Percentiles rank a stretch among this genome's conserved stretches.
These are phyloP conservation scores for Timandra comae DNA, from an alignment of 2,888 invertebrate species.

Conservation along the genomic window DNA sequence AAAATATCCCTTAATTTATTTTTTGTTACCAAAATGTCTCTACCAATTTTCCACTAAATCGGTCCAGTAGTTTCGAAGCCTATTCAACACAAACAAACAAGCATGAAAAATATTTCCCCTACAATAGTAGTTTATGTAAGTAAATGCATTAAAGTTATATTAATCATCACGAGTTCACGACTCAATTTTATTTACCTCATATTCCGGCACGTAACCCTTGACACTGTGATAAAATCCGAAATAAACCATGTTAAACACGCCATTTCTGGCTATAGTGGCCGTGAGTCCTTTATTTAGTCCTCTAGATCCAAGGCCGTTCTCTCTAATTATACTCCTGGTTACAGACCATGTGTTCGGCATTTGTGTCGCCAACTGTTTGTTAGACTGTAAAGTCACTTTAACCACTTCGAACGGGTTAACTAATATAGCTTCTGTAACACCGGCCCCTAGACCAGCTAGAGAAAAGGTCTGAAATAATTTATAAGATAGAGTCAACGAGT, in stretches of 20 bases:
- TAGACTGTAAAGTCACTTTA: constrained; percentile 91
- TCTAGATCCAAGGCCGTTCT: constrained; percentile 84
- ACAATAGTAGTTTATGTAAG: too few relatives aligned
- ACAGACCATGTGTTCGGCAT: constrained; percentile 86
- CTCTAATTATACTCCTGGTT: constrained; percentile 85
- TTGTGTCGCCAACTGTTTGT: constrained; percentile 79
- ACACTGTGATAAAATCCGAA: constrained; percentile 97
- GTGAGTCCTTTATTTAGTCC: constrained; percentile 93
- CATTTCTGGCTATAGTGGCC: constrained; percentile 92
- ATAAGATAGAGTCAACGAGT: too few relatives aligned
- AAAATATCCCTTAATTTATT: too few relatives aligned
- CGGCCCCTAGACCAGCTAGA: constrained; percentile 91
- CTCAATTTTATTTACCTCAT: too few relatives aligned
- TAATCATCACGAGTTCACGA: too few relatives aligned
- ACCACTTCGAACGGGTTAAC: constrained; percentile 98
- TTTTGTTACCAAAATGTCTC: too few relatives aligned
- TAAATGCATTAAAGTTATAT: too few relatives aligned
- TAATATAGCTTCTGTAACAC: constrained; percentile 92
- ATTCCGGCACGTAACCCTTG: constrained; percentile 83
- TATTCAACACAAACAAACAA: too few relatives aligned
- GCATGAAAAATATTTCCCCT: too few relatives aligned
- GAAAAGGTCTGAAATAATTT: constrained; percentile 85
- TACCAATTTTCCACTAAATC: too few relatives aligned
- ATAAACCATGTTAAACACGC: constrained; percentile 94
- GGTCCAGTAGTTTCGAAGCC: too few relatives aligned